Evolutionary conservation across 1,140 invertebrate genomes (phyloP).

Genomic region (Microplitis mediator): DNA sequence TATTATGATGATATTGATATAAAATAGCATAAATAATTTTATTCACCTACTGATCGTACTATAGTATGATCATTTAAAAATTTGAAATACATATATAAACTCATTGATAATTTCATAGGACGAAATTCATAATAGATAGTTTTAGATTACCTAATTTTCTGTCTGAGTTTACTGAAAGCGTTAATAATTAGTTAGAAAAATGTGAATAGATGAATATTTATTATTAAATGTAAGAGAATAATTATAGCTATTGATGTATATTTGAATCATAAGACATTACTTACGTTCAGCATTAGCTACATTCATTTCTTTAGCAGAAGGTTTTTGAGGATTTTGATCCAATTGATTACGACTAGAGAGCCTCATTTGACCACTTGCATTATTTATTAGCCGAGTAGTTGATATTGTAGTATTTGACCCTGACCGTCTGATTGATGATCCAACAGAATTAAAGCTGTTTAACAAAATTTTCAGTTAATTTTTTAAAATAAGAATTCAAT

Average conservation of each 20-base stretch:
- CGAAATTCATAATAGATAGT: slow-evolving; percentile 53
- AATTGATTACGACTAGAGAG: slow-evolving; percentile 52
- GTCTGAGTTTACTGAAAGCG: slow-evolving; percentile 56
- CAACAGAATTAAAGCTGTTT: slow-evolving; percentile 46
- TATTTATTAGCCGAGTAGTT: slow-evolving; percentile 41
- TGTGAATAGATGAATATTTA: not conserved
- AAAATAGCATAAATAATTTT: no score
- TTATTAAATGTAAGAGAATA: not conserved
- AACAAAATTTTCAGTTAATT: slow-evolving; percentile 19
- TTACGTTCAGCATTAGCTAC: slow-evolving; percentile 61
- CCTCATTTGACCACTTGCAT: slow-evolving; percentile 40
- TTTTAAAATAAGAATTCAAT: not conserved
- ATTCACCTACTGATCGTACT: no score
- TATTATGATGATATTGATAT: no score
- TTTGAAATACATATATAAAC: slow-evolving; percentile 42
- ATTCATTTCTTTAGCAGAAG: slow-evolving; percentile 61
- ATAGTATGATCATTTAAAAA: slow-evolving; percentile 59
- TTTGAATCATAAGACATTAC: slow-evolving; percentile 26
- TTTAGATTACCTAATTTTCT: slow-evolving; percentile 59
- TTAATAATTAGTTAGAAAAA: not conserved
- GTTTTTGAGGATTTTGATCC: slow-evolving; percentile 58
- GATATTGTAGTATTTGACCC: slow-evolving; percentile 48
- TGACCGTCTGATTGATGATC: slow-evolving; percentile 45
- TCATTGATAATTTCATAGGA: slow-evolving; percentile 48
- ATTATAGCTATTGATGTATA: not conserved